Evolutionary conservation across 2,797 vertebrate genomes (phyloP).

Genomic region (Squalus acanthias): DNA sequence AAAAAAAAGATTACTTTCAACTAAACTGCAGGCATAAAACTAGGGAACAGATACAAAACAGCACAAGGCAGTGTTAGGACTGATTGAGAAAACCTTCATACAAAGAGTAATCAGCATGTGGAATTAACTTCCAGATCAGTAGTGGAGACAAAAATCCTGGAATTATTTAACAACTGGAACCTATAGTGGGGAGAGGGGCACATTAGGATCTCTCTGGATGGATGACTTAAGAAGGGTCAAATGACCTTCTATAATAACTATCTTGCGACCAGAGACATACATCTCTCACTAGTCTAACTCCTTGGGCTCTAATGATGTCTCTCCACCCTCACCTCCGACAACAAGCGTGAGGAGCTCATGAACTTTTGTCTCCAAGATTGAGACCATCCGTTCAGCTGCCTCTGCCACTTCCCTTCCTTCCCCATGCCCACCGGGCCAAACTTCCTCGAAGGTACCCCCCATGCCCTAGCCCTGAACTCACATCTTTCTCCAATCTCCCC

Average conservation of each 20-base stretch:
- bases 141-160: neutral
- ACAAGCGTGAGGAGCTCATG: no score
- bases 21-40: neutral
- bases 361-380: no score
- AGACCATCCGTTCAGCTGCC: no score
- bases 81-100: neutral
- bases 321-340: no score
- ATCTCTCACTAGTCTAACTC: neutral
- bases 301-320: no score
- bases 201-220: neutral
- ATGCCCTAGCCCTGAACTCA: no score
- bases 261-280: neutral
- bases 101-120: neutral
- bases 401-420: no score
- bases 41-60: neutral
- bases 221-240: neutral
- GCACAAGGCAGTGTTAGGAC: neutral
- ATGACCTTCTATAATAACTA: no score
- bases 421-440: no score
- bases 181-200: neutral
- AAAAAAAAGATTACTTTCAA: neutral
- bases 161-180: neutral
- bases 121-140: neutral
- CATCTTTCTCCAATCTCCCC: no score
- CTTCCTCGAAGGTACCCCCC: no score